Percentiles rank a stretch among this genome's conserved stretches.
Conservation (phyloP, 2,888 invertebrate species). For the Danaus chrysippus region DNA sequence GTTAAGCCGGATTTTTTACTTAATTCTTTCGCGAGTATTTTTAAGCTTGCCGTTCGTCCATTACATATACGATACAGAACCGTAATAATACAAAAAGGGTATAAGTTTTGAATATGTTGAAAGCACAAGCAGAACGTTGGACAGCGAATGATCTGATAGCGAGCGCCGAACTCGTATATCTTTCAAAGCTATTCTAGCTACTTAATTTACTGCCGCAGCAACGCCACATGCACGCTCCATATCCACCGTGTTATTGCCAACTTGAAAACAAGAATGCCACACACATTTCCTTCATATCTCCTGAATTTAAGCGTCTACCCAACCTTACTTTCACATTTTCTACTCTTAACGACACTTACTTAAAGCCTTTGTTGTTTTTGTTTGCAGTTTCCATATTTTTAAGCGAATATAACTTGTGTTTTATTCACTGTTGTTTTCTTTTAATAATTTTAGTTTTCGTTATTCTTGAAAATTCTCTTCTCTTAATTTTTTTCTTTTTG, state of each 20-base stretch:
- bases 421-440: slow-evolving; percentile 15
- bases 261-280: slow-evolving; percentile 74
- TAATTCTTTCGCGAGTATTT: not conserved
- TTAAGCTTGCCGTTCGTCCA: not conserved
- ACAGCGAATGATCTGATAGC: slow-evolving; percentile 58
- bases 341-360: slow-evolving; percentile 35
- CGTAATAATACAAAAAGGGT: not conserved
- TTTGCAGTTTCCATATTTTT: slow-evolving; percentile 8
- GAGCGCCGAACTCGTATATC: slow-evolving; percentile 52
- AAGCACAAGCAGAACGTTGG: slow-evolving; percentile 34
- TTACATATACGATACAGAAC: not conserved
- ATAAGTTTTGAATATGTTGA: slow-evolving; percentile 18
- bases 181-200: slow-evolving; percentile 53
- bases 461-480: not conserved
- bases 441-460: not conserved
- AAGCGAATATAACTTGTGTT: slow-evolving; percentile 28
- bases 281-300: slow-evolving; percentile 72
- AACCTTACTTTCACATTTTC: slow-evolving; percentile 58
- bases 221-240: slow-evolving; percentile 75
- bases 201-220: slow-evolving; percentile 69
- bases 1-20: slow-evolving; percentile 16
- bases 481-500: not conserved
- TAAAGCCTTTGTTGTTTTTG: slow-evolving; percentile 35
- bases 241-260: slow-evolving; percentile 75
- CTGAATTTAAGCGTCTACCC: slow-evolving; percentile 64